Conservation (phyloP, 2,888 invertebrate species). For the Monochamus alternatus region DNA sequence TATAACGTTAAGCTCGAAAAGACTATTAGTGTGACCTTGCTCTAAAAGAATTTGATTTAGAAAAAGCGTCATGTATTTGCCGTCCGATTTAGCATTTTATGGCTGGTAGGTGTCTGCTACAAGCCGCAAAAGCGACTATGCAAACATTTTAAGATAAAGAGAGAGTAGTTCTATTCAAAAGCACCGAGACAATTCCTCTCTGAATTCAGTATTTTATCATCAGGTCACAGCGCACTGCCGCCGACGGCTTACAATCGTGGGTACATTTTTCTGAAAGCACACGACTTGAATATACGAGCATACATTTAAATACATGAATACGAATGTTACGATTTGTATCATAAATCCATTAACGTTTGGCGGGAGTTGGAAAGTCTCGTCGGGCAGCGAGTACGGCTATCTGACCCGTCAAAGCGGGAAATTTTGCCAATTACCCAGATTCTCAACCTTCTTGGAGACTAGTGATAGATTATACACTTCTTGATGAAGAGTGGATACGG, state of each 20-base stretch:
- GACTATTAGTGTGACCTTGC: too few species aligned
- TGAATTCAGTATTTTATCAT: too few species aligned
- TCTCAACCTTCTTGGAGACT: not conserved
- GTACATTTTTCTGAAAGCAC: conserved; percentile 28
- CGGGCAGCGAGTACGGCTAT: conserved; percentile 42
- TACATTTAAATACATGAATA: conserved; percentile 59
- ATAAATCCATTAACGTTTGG: conserved; percentile 50
- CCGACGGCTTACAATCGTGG: conserved; percentile 9
- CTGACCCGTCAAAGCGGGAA: conserved; percentile 28
- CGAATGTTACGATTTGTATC: conserved; percentile 55
- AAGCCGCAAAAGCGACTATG: too few species aligned
- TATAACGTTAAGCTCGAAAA: too few species aligned
- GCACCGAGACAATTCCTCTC: too few species aligned
- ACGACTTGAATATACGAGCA: conserved; percentile 55
- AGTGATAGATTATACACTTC: not conserved
- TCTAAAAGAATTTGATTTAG: too few species aligned
- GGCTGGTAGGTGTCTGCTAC: too few species aligned
- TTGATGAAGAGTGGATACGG: too few species aligned
- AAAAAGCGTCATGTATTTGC: too few species aligned
- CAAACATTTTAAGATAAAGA: too few species aligned
- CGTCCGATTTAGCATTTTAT: too few species aligned
- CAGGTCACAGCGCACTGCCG: not conserved
- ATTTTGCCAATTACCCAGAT: conserved; percentile 26
- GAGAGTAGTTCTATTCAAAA: too few species aligned
- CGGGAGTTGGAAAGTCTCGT: conserved; percentile 30